Base-by-base conservation (phyloP, 2,113 vertebrate species). In the Cavia aperea region DNA sequence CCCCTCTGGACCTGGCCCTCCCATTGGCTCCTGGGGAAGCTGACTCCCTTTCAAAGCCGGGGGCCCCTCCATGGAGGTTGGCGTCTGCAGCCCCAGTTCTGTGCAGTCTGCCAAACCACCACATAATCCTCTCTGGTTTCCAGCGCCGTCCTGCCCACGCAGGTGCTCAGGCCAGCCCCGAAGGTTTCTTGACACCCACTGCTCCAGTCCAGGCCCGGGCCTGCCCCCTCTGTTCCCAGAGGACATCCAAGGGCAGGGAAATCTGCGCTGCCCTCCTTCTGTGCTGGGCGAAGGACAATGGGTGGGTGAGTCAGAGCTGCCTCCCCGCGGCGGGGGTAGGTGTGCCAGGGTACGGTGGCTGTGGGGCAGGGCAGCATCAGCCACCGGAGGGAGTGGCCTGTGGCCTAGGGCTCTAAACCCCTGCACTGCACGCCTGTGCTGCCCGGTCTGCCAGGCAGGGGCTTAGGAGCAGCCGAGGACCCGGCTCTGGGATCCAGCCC, bases 161-260 rank as follows among this genome's bases (percentile, higher is more conserved):
- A 89, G 56, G 82, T 54, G 66, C 62, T 43, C 21, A 23, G 78
- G 54, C 60, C 60, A 43, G 56, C 81, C 75, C 82, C 18, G 36
- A 36, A 23, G 68, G 24, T 73, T 60, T 54, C 82, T 33, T 84
- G 95, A 93, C 89, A 58, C 79, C 89, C 56, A 81, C 86, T 77
- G 33, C 73, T 94, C 73, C 21, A 0, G 63, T 54, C 91, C 91
- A 93, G 93, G 91, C 49, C 85, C 36, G 62, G 86, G 56, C 95
- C 89, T 95, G 86, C 63, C 63, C 31, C 15, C 43, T 91, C 46
- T 51, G 15, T 51, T 86, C 85, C 46, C 62, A 88, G 72, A 62
- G 15, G 5, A 58, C 31, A 66, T 43, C 60, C 65, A 43, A 56
- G 51, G 75, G 73, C 15, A 14, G 70, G n/a, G 72, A 73, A 77